Conservation (phyloP, 1,140 invertebrate species). For the Lithobius niger region DNA sequence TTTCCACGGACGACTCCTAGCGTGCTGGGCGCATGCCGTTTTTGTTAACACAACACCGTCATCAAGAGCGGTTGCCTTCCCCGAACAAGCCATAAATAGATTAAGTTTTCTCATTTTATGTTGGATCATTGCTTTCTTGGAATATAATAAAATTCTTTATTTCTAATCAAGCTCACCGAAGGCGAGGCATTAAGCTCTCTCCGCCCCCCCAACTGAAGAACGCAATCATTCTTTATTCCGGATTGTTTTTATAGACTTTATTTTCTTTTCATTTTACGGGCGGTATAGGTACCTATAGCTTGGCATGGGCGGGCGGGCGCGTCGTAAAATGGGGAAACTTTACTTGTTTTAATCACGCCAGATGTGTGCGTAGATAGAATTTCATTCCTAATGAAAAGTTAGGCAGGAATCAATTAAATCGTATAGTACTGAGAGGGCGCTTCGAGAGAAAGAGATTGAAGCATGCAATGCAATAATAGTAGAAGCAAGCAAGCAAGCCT, state of each 20-base stretch:
- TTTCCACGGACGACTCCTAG: neutral
- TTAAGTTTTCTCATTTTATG: slow-evolving; percentile 1
- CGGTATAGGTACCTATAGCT: no score
- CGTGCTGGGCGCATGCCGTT: neutral
- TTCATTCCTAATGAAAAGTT: slow-evolving; percentile 4
- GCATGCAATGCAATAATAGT: neutral
- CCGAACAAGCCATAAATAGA: slow-evolving; percentile 1
- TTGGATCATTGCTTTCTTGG: neutral
- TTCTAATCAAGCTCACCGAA: slow-evolving; percentile 1
- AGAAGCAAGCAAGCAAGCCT: neutral
- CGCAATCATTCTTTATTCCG: slow-evolving; percentile 10
- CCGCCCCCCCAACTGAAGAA: neutral
- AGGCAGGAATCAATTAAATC: slow-evolving; percentile 1
- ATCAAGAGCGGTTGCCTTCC: neutral
- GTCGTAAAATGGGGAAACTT: neutral
- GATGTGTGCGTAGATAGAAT: slow-evolving; percentile 6
- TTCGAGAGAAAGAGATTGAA: neutral
- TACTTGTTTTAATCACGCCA: slow-evolving; percentile 11
- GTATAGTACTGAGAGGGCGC: neutral
- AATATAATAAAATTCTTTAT: slow-evolving; percentile 5
- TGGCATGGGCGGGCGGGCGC: no score
- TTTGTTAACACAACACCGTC: neutral
- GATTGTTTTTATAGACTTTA: slow-evolving; percentile 9
- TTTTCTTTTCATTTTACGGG: slow-evolving; percentile 10
- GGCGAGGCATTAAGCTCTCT: neutral